Conservation (phyloP, 2,797 vertebrate species). For the Petrocephalus schoutedeni region DNA sequence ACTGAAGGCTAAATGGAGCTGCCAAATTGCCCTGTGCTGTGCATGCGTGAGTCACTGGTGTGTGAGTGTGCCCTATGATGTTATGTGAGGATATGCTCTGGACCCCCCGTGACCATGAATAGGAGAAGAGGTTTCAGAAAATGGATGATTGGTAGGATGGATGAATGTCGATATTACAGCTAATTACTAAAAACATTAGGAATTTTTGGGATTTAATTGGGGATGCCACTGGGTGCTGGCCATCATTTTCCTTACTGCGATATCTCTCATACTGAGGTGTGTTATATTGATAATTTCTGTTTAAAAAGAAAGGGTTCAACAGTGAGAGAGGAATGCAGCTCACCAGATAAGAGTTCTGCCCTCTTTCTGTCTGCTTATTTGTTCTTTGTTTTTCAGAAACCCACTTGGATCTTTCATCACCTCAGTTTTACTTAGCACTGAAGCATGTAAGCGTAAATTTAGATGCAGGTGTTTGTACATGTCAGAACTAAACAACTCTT, state of each 20-base stretch:
- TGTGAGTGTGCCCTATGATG: no score
- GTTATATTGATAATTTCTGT: no score
- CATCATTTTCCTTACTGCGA: not conserved
- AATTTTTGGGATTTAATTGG: not conserved
- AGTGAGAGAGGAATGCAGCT: not conserved
- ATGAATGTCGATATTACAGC: not conserved
- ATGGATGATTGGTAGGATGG: no score
- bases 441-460: slow-evolving; percentile 58
- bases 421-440: slow-evolving; percentile 41
- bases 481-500: slow-evolving; percentile 42
- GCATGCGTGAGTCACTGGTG: no score
- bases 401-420: slow-evolving; percentile 43
- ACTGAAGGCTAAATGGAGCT: no score
- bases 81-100: no score
- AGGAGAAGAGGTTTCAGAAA: no score
- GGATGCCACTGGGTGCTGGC: not conserved
- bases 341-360: not conserved
- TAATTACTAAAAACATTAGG: not conserved
- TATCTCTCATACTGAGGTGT: no score
- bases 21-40: no score
- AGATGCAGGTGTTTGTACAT: slow-evolving; percentile 56
- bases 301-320: slow-evolving; percentile 30
- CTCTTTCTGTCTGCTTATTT: slow-evolving; percentile 40
- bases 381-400: slow-evolving; percentile 48
- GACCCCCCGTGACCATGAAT: no score